Base-by-base conservation (phyloP, 1,140 invertebrate genomes). In the Phocides pigmalion region DNA sequence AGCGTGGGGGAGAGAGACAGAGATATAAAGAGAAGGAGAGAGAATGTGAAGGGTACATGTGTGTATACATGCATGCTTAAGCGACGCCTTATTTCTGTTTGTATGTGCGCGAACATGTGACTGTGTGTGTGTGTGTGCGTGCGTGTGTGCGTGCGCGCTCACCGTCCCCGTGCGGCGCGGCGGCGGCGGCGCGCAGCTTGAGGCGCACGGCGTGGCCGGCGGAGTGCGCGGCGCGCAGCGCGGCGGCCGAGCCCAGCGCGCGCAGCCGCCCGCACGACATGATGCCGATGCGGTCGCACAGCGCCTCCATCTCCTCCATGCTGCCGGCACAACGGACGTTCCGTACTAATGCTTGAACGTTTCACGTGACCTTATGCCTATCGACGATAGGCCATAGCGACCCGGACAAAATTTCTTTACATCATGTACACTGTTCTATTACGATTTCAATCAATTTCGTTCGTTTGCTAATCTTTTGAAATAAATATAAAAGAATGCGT, bases 221-320 rank as follows among this genome's bases (percentile, higher is more conserved):
- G 17, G 92, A 92, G 72, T 93, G 93, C 32, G 84, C 87, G 44
- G 93, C 92, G n/a, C 93, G 93, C 64, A 94, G 79, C 51, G 90
- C 92, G 63, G 93, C 91, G 67, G 92, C 87, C n/a, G 89, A 76
- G 41, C 93, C 93, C 66, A 94, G 81, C 56, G 93, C 93, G 11
- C 85, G 89, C 49, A 98, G 91, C 64, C 94, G 87, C 0, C 97
- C 97, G 56, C 93, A 93, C 0, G 95, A 94, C 96, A 98, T 97
- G 41, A 98, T 97, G 4, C 94, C 96, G 42, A 98, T 87, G 47
- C 96, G 91, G 44, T 93, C 92, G 72, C 96, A 97, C 2, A 97
- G 89, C 4, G 94, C 93, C 83, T 97, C 96, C 89, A 95, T 96
- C 92, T 98, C 97, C 87, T 97, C 96, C 97, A 98, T 97, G 71